Evolutionary conservation across 2,113 vertebrate species (phyloP).

Genomic region (Menidia beryllina): DNA sequence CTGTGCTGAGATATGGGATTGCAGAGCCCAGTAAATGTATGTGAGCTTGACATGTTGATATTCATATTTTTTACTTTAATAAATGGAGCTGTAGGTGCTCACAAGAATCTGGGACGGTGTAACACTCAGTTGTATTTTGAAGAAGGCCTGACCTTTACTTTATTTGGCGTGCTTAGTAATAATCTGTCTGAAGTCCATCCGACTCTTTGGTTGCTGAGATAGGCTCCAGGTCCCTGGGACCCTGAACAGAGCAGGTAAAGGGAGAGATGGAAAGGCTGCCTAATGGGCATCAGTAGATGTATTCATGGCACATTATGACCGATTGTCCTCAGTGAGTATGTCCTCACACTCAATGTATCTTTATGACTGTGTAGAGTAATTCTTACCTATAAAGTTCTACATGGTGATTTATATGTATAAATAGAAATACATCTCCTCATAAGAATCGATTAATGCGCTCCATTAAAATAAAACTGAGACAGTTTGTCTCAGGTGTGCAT

Average conservation of each 20-base stretch:
- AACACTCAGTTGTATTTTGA: too few relatives aligned
- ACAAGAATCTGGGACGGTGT: too few relatives aligned
- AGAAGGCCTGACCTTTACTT: too few relatives aligned
- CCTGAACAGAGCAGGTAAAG: not conserved
- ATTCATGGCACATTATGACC: slow-evolving; percentile 3
- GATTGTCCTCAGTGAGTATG: slow-evolving; percentile 27
- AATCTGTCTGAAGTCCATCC: not conserved
- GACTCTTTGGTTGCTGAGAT: not conserved
- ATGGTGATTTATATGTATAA: slow-evolving; percentile 12
- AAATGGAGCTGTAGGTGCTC: too few relatives aligned
- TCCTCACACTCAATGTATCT: slow-evolving; percentile 51
- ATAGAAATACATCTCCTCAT: too few relatives aligned
- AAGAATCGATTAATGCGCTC: slow-evolving; percentile 9
- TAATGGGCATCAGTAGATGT: not conserved
- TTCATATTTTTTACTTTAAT: too few relatives aligned
- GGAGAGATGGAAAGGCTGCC: not conserved
- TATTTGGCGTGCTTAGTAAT: too few relatives aligned
- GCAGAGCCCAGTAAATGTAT: too few relatives aligned
- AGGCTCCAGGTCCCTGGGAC: too few relatives aligned
- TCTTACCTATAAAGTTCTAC: slow-evolving; percentile 30
- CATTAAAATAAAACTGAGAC: slow-evolving; percentile 51
- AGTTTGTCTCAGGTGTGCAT: not conserved
- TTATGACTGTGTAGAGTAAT: slow-evolving; percentile 45
- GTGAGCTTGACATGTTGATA: too few relatives aligned
- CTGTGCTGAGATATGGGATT: too few relatives aligned